phyloP scores from a whole-genome alignment of 1,140 invertebrate genomes.

The Trypoxylus dichotomus region DNA sequence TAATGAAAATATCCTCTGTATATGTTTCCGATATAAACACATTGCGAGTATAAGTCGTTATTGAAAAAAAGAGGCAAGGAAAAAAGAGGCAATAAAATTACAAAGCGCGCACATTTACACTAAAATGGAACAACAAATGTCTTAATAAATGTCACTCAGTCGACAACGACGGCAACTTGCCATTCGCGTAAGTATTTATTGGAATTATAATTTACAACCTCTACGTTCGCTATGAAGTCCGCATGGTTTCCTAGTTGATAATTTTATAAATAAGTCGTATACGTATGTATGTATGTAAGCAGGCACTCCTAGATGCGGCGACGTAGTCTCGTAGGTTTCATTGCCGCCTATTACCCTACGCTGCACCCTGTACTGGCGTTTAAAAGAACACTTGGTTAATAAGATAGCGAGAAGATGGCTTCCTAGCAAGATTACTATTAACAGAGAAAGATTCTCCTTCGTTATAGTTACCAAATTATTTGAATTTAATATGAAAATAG shows the following conservation, averaged over 20 bases:
- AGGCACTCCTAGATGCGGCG: background rate
- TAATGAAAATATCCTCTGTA: no score
- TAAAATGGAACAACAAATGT: conserved; percentile 22
- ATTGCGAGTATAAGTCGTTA: background rate
- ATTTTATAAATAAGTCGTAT: background rate
- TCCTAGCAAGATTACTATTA: no score
- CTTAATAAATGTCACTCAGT: conserved; percentile 10
- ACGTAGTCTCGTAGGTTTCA: background rate
- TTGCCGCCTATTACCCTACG: background rate
- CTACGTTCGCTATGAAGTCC: background rate
- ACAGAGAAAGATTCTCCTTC: no score
- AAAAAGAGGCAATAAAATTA: conserved; percentile 12
- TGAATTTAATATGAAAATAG: no score
- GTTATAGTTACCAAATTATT: no score
- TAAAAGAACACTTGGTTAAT: background rate
- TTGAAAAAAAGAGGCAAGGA: background rate
- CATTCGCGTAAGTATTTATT: background rate
- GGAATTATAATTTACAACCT: background rate
- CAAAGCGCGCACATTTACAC: background rate
- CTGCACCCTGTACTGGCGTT: background rate
- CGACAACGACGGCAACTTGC: background rate
- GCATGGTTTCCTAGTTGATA: background rate
- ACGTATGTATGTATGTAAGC: background rate
- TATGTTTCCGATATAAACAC: background rate
- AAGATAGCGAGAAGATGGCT: background rate